Evolutionary conservation across 2,888 invertebrate genomes (phyloP).

Genomic region (Lasioglossum morio): DNA sequence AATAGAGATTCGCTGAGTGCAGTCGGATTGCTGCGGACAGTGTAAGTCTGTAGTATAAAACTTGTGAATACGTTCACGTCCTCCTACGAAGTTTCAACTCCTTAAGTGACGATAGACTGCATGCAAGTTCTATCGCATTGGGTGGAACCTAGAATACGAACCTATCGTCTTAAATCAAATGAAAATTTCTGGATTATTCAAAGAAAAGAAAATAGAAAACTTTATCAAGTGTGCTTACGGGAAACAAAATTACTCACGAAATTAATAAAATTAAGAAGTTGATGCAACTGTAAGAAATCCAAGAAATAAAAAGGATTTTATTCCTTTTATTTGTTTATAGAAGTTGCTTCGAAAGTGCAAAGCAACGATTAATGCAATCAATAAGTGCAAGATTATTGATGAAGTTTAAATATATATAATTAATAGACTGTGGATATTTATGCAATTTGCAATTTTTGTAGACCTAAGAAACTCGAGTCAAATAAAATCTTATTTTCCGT

Average conservation of each 20-base stretch:
- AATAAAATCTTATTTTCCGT: too few relatives aligned
- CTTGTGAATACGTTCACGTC: constrained; percentile 1
- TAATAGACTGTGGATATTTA: too few relatives aligned
- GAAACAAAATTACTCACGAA: not conserved
- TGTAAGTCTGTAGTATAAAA: not conserved
- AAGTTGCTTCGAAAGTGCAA: not conserved
- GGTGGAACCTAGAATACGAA: not conserved
- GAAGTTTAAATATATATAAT: too few relatives aligned
- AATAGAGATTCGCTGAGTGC: constrained; percentile 10
- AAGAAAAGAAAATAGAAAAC: not conserved
- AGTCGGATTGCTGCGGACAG: not conserved
- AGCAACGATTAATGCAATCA: too few relatives aligned
- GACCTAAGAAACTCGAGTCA: too few relatives aligned
- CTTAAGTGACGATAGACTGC: not conserved
- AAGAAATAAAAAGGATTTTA: not conserved
- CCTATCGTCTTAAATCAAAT: not conserved
- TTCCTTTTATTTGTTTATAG: not conserved
- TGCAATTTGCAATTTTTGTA: too few relatives aligned
- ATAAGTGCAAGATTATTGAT: too few relatives aligned
- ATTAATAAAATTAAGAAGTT: not conserved
- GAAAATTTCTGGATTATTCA: not conserved
- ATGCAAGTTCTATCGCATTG: not conserved
- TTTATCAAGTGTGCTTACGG: not conserved
- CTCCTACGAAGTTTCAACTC: not conserved
- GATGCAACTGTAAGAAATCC: not conserved